Conservation (phyloP, 2,797 vertebrate genomes). For the Bradypodion ventrale region DNA sequence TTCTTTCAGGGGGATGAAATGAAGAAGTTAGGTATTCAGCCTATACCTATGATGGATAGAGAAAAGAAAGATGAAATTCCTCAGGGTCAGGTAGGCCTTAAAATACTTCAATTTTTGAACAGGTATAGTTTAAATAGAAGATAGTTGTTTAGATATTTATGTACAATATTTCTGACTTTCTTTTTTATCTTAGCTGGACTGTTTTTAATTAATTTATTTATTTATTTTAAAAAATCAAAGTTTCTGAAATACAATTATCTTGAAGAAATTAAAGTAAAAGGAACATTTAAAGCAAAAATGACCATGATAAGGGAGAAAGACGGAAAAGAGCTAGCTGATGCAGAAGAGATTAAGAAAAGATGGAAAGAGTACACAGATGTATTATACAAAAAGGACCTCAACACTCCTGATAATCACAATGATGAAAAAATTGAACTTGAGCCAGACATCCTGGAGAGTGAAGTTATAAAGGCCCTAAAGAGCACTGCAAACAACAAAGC, state of each 20-base stretch:
- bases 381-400: no score
- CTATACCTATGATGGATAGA: constrained; percentile 99
- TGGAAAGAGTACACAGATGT: no score
- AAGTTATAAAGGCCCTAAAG: no score
- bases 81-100: constrained; percentile 88
- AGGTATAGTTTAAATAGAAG: not conserved
- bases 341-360: no score
- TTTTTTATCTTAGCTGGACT: not conserved
- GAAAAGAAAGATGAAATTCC: constrained; percentile 96
- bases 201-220: not conserved
- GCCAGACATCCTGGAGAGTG: no score
- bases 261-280: not conserved
- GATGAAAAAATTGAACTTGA: no score
- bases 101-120: not conserved
- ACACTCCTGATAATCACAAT: no score
- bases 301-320: no score
- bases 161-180: not conserved
- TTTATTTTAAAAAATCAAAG: no score
- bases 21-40: constrained; percentile 96
- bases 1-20: constrained; percentile 93
- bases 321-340: no score
- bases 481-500: no score
- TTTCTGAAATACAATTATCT: not conserved
- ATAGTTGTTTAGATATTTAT: not conserved
- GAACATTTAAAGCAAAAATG: no score